Evolutionary conservation across 2,888 invertebrate species (phyloP), one percentile per base, ranked within the genome.

Genomic region (Chymomyza fuscimana): DNA sequence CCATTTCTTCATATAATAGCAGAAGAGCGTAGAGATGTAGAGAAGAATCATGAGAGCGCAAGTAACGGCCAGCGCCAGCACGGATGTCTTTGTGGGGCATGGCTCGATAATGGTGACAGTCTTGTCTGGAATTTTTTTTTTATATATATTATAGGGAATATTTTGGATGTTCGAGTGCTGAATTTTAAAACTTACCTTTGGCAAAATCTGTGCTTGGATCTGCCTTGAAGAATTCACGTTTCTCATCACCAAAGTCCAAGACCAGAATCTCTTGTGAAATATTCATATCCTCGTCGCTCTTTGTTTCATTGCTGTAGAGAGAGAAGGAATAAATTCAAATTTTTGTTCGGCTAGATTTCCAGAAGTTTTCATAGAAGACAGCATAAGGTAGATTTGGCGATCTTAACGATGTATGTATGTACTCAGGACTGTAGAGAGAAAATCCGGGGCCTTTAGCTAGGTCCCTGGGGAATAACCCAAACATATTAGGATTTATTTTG

Each of bases 1-100:
- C 97, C 97, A 97, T 91, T 97, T 97, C 91, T 96, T 96, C 95
- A 97, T 97, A 93, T 96, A 97, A 92, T 97, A 97, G 92, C 96
- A 97, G 93, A 97, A 97, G 87, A 97, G 94, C 65, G 97, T 97
- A 86, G 97, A 97, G 88, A 98, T 95, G 93, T 98, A 98, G 68
- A 98, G 94, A 69, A 98, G 94, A 65, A 97, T 95, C 89, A 98
- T 93, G 74, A 98, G 94, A 70, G 97, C 97, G 92, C 97, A 97
- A 67, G 97, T 97, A 36, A 97, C 97, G 74, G 97, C 97, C 72
- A 98, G 93, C 50, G 97, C 96, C 83, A 98, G 92, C n/a, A 98
- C 96, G 6, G 97, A 97, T 32, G 96, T 95, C 92, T 97, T 97
- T 88, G 97, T 97, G 62, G 97, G 97, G 91, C 98, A 98, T 15